Base-by-base conservation (phyloP, 2,797 vertebrate genomes). In the Notolepis coatsorum region DNA sequence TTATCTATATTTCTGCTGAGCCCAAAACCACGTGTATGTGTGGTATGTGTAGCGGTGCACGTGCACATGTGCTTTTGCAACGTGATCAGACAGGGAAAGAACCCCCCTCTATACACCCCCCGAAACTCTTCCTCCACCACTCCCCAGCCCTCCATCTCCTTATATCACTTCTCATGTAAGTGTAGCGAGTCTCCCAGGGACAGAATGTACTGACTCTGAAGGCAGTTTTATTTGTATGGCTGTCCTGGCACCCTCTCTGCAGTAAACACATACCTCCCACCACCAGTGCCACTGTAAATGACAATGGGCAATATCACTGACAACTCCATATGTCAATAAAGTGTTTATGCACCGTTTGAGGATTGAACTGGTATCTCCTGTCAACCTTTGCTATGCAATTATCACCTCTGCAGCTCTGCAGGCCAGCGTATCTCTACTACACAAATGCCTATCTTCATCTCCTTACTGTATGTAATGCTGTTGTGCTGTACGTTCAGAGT, bases 1-100 rank as follows among this genome's bases (percentile, higher is more conserved):
- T 24, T 13, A 15, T 63, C n/a, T 21, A 42, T 56, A 57, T 59
- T 67, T 42, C 35, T 65, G 23, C 9, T 27, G 13, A 6, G 4
- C 18, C 58, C n/a, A 24, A 47, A 71, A 53, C 13, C 18, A 10
- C 2, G 41, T 63, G 47, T 45, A 24, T 17, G 17, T 3, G 49
- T 56, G 52, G 33, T 39, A 45, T 70, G 13, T 47, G n/a, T n/a
- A n/a, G n/a, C n/a, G n/a, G n/a, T 58, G 35, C 42, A 39, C 25
- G 49, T 70, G 72, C 55, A 81, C 70, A 74, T 71, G 69, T 62
- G n/a, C n/a, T 71, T 42, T 37, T 38, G 71, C 60, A 77, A 76
- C 17, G 63, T 86, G 80, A 80, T 35, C 41, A 15, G 35, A 58
- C 33, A 43, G 45, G 41, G 24, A 51, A 21, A 52, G 43, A 70